Evolutionary conservation across 2,797 vertebrate genomes (phyloP).

Genomic region (Acrocephalus scirpaceus): DNA sequence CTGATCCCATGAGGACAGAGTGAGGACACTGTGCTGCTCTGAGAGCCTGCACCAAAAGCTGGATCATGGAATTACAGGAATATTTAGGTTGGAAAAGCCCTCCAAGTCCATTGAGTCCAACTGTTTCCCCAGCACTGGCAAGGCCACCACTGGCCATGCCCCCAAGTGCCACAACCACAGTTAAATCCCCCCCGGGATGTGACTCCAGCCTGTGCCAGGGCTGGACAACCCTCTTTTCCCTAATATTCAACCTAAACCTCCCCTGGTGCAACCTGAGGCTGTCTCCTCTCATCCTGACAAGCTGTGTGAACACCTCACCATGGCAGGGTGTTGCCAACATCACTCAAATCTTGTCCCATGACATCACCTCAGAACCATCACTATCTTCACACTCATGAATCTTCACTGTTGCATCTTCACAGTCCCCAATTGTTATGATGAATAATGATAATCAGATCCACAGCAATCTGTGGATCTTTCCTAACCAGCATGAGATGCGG

Average conservation of each 20-base stretch:
- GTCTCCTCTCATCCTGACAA: neutral
- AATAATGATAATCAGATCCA: neutral
- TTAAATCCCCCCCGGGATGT: neutral
- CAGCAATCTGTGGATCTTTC: neutral
- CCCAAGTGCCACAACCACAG: neutral
- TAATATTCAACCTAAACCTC: neutral
- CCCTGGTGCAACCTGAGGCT: neutral
- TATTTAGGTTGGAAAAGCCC: neutral
- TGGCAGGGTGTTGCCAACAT: neutral
- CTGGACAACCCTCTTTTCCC: neutral
- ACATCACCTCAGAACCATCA: neutral
- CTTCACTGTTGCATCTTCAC: neutral
- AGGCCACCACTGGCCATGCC: neutral
- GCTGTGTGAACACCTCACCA: accelerated
- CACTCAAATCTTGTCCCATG: neutral
- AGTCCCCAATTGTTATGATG: neutral
- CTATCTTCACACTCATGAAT: neutral
- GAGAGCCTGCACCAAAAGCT: neutral
- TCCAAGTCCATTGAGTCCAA: neutral
- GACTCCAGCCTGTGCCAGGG: neutral
- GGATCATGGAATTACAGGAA: neutral
- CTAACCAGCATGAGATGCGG: neutral
- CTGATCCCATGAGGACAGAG: neutral
- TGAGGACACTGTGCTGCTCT: neutral
- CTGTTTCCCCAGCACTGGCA: neutral